Evolutionary conservation across 2,888 invertebrate genomes (phyloP), one percentile per base, ranked within the genome.

Genomic region (Agrilus mali): DNA sequence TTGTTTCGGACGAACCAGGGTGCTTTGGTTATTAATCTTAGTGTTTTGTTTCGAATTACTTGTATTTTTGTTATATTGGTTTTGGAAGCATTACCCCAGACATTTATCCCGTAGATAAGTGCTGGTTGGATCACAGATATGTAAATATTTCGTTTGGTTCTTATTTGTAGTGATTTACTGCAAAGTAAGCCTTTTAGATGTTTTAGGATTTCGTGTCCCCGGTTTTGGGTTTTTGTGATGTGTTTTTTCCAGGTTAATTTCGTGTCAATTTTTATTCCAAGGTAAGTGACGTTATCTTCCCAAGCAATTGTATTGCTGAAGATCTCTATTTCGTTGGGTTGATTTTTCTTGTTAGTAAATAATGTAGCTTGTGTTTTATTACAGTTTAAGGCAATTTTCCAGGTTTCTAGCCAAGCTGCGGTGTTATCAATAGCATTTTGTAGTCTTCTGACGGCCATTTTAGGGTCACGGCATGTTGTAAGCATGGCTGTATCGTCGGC

Each of bases 401-500:
- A 46, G 3, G 8, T 33, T 22, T 38, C 34, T 10, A 27, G 2
- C 39, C 39, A 46, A 12, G 3, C 13, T 6, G 7, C 17, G 4
- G 43, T 45, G 4, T 12, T n/a, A 14, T 37, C 16, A 10, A 37
- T 7, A 4, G 16, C 36, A 5, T 7, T 37, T 15, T 45, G 42
- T 1, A 43, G 15, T 5, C 10, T 7, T 42, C 16, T 44, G 7
- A 8, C 16, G 7, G 38, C 38, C 22, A 31, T 13, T 4, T 20
- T 17, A 3, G 16, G 12, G 13, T 34, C 12, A 3, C 8, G 20
- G 4, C 20, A 14, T 12, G 15, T 34, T 4, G 10, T 14, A 15
- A 31, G 17, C 2, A 45, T 20, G n/a, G 43, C 40, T 6, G 46
- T 46, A 15, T 46, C 43, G 33, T 46, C 43, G 3, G 43, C 46